These are phyloP conservation scores for Catagonus wagneri DNA, from an alignment of 2,113 vertebrate genomes.

Conservation along the genomic window DNA sequence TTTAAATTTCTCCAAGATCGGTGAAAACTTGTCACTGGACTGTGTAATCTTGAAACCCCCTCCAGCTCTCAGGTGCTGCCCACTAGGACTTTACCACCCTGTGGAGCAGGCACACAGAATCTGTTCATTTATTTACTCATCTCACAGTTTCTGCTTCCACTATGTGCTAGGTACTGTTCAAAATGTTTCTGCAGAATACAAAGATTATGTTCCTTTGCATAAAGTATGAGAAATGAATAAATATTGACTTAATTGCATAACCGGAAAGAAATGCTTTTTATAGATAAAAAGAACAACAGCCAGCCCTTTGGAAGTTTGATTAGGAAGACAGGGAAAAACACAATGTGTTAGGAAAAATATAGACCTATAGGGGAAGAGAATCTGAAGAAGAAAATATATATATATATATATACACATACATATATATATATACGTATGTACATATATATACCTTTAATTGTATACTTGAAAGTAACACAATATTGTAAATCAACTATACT, in stretches of 20 bases:
- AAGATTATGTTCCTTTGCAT: background rate
- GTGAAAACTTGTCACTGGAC: background rate
- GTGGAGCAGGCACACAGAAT: background rate
- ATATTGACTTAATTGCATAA: background rate
- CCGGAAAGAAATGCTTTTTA: background rate
- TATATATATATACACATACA: no score
- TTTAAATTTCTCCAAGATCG: background rate
- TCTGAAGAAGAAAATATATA: no score
- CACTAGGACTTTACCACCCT: background rate
- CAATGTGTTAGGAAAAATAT: background rate
- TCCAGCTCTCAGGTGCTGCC: background rate
- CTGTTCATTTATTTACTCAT: background rate
- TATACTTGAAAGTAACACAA: no score
- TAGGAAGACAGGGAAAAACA: background rate
- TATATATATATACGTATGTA: no score
- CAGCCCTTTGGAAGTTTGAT: background rate
- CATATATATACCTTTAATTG: no score
- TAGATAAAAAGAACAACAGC: background rate
- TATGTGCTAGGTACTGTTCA: background rate
- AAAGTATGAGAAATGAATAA: background rate
- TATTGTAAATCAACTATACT: no score
- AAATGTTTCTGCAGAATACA: background rate
- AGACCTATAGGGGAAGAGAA: no score
- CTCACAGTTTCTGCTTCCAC: background rate
- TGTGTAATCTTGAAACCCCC: background rate